Conservation (phyloP, 2,113 vertebrate species). For the Neofelis nebulosa region DNA sequence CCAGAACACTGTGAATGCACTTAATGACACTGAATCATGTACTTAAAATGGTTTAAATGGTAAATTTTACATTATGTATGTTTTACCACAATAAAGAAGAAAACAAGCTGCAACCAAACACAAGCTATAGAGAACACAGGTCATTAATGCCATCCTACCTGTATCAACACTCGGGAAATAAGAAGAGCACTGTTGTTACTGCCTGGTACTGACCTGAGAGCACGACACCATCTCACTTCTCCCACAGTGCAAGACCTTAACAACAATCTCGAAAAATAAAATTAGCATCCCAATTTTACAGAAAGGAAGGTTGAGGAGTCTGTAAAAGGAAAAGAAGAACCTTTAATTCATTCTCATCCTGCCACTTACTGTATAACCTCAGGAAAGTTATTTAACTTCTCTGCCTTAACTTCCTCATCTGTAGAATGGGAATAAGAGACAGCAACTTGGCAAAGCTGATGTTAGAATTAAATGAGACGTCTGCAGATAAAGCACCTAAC, state of each 20-base stretch:
- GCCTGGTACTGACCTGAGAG: background rate
- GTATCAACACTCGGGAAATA: conserved; percentile 4
- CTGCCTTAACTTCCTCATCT: background rate
- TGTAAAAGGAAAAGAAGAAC: background rate
- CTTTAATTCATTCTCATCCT: background rate
- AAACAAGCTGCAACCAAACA: background rate
- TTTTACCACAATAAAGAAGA: background rate
- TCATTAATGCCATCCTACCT: background rate
- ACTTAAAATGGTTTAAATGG: background rate
- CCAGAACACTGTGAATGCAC: background rate
- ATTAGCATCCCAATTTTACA: background rate
- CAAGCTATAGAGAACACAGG: background rate
- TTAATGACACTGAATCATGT: background rate
- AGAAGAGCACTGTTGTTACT: background rate
- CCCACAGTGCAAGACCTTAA: background rate
- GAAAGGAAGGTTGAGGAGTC: background rate
- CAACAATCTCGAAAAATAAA: conserved; percentile 24
- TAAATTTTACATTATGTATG: background rate
- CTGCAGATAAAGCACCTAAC: background rate
- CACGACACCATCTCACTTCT: background rate
- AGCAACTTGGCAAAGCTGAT: background rate
- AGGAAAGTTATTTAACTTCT: conserved; percentile 5
- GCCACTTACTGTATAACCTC: background rate
- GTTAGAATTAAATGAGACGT: background rate
- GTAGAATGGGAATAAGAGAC: background rate